These are phyloP conservation scores for Sphaerophoria taeniata DNA, from an alignment of 2,888 invertebrate species.

Conservation along the genomic window DNA sequence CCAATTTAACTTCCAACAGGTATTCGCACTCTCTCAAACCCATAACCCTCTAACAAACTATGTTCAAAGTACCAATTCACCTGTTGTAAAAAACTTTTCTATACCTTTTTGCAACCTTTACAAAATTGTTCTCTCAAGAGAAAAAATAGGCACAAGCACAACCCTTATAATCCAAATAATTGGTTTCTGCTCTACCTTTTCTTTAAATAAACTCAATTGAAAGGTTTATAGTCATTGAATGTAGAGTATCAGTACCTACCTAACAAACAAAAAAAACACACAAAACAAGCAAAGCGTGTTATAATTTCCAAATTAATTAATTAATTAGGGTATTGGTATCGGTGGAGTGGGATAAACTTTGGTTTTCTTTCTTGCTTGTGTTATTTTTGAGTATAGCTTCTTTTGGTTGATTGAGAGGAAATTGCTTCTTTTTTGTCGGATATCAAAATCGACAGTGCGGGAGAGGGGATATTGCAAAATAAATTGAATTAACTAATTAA, in stretches of 20 bases:
- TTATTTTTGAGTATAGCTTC: conserved; percentile 9
- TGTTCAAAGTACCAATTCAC: background rate
- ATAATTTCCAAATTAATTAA: conserved; percentile 27
- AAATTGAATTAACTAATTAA: conserved; percentile 46
- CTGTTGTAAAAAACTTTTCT: too few relatives aligned
- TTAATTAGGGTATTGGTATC: conserved; percentile 13
- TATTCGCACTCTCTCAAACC: background rate
- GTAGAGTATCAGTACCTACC: too few relatives aligned
- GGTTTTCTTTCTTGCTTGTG: background rate
- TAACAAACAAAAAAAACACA: conserved; percentile 7
- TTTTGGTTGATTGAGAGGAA: conserved; percentile 44
- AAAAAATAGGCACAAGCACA: too few relatives aligned
- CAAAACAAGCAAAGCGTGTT: too few relatives aligned
- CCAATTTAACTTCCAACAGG: conserved; percentile 23
- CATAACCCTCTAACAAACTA: background rate
- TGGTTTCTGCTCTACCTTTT: conserved; percentile 12
- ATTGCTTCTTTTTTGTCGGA: background rate
- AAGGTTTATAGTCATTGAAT: conserved; percentile 18
- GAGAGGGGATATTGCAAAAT: conserved; percentile 14
- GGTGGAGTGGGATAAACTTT: background rate
- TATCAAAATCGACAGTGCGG: conserved; percentile 38
- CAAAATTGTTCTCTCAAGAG: conserved; percentile 1
- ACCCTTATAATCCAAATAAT: conserved; percentile 19
- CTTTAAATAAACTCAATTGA: conserved; percentile 19
- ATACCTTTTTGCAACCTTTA: conserved; percentile 21